phyloP scores from a whole-genome alignment of 2,888 invertebrate genomes.

The Omphaloscelis lunosa region DNA sequence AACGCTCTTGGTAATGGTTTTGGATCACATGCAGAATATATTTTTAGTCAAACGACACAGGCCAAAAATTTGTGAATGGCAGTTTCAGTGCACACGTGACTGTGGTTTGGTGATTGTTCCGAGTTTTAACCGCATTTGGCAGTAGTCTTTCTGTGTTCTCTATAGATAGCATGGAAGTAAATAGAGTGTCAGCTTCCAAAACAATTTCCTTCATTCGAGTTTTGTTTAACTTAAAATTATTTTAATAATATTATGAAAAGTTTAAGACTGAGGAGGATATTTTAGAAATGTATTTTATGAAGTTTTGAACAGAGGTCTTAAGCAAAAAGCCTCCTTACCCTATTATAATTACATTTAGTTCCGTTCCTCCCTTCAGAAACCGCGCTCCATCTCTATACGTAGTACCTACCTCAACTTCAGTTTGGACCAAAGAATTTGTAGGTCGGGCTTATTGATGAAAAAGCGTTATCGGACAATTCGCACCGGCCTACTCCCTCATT shows the following conservation, averaged over 20 bases:
- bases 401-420: slow-evolving; percentile 23
- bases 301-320: slow-evolving; percentile 21
- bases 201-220: neutral
- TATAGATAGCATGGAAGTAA: neutral
- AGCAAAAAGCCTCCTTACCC: slow-evolving; percentile 32
- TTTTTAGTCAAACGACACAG: slow-evolving; percentile 17
- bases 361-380: slow-evolving; percentile 22
- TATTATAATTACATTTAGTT: slow-evolving; percentile 45
- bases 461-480: slow-evolving; percentile 73
- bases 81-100: neutral
- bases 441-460: slow-evolving; percentile 71
- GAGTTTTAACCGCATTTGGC: slow-evolving; percentile 7
- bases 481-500: slow-evolving; percentile 71
- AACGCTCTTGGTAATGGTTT: slow-evolving; percentile 9
- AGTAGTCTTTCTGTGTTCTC: neutral
- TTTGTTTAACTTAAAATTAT: slow-evolving; percentile 6
- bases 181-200: neutral
- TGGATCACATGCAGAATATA: slow-evolving; percentile 20
- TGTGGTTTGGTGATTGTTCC: slow-evolving; percentile 2
- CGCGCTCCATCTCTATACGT: slow-evolving; percentile 8
- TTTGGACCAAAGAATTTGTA: slow-evolving; percentile 48
- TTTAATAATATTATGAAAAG: neutral
- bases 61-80: neutral
- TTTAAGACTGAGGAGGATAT: neutral
- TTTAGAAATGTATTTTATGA: slow-evolving; percentile 11